Conservation (phyloP, 2,888 invertebrate genomes). For the Xestia c-nigrum region DNA sequence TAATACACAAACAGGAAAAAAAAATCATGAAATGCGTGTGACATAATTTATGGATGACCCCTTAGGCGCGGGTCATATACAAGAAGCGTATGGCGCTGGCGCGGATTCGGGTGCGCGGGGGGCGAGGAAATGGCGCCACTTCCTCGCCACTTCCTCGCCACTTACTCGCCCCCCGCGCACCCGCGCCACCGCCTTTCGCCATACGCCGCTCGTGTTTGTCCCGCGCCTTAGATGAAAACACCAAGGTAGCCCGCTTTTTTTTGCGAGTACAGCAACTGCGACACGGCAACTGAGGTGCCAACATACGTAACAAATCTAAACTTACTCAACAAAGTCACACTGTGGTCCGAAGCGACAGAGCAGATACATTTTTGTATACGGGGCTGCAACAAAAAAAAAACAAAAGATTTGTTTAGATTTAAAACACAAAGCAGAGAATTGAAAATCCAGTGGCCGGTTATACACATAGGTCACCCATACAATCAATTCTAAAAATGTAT, state of each 20-base stretch:
- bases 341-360: conserved; percentile 99
- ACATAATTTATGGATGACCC: too few relatives aligned
- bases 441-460: not conserved
- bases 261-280: not conserved
- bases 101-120: too few relatives aligned
- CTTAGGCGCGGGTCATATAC: too few relatives aligned
- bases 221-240: not conserved
- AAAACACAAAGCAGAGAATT: not conserved
- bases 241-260: not conserved
- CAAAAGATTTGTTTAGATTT: not conserved
- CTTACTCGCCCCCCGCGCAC: too few relatives aligned
- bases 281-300: not conserved
- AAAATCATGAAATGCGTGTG: too few relatives aligned
- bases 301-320: not conserved
- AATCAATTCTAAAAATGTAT: not conserved
- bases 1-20: too few relatives aligned
- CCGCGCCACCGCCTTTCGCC: too few relatives aligned
- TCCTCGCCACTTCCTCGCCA: too few relatives aligned
- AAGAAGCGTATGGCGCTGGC: too few relatives aligned
- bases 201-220: too few relatives aligned
- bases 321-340: conserved; percentile 97
- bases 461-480: not conserved
- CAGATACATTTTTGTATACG: conserved; percentile 98
- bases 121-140: too few relatives aligned
- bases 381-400: conserved; percentile 90